Evolutionary conservation across 2,113 vertebrate genomes (phyloP), one percentile per base, ranked within the genome.

Genomic region (Colius striatus): DNA sequence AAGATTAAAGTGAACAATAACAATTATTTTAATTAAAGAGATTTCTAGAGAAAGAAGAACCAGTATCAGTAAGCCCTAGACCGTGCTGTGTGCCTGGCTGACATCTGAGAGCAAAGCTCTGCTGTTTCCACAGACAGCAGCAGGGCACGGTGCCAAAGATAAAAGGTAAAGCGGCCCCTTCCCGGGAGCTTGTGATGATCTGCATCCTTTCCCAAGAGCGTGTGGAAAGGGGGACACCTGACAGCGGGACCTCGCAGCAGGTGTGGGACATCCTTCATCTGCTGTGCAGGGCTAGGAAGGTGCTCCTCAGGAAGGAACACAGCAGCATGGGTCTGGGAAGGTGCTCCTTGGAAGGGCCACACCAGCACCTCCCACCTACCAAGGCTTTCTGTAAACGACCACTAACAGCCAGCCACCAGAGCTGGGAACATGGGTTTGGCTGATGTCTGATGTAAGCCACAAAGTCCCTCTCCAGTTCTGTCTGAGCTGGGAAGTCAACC

Each of bases 61-160:
- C 1, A 7, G 36, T 41, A 53, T 47, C 60, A 22, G 43, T 25
- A n/a, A 76, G 63, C 36, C 58, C 41, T 27, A 15, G 53, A 50
- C 53, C 1, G 1, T 2, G 6, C 51, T 5, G 0, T 1, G 4
- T 0, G 2, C 26, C 18, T 2, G 21, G 30, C 75, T 51, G 57
- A 65, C 4, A 21, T 3, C n/a, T 8, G 43, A 43, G 13, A 84
- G 63, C 75, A 22, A 41, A 21, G 63, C 38, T 17, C 68, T 2
- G 7, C 51, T 16, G 51, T 7, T 43, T 9, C 11, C n/a, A 7
- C 7, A 29, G 54, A 11, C 6, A 2, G 23, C 2, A 0, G 10
- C n/a, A 17, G n/a, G 36, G 11, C 16, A 30, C 2, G 0, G 14
- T 8, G 43, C 26, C 0, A 1, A 36, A 30, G 16, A 32, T 2